Evolutionary conservation across 2,797 vertebrate species (phyloP).

Genomic region (Iguana delicatissima): DNA sequence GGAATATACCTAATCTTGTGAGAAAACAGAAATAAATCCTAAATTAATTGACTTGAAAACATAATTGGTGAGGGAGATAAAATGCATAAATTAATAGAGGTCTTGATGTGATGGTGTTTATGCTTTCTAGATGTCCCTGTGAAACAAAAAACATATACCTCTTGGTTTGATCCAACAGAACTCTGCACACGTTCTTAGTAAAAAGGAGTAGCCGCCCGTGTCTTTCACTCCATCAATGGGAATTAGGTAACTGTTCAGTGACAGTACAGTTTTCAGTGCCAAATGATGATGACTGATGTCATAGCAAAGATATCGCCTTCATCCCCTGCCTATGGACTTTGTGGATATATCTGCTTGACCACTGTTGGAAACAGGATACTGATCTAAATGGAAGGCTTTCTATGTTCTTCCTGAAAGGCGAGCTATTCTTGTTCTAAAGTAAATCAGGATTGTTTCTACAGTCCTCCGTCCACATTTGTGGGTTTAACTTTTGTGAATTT

Average conservation of each 20-base stretch:
- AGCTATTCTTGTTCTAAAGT: neutral
- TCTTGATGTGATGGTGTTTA: neutral
- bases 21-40: neutral
- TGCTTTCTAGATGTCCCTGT: neutral
- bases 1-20: too few relatives aligned
- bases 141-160: neutral
- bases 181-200: neutral
- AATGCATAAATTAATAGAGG: neutral
- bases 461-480: too few relatives aligned
- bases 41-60: neutral
- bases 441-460: neutral
- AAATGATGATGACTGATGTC: neutral
- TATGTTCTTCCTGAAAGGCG: neutral
- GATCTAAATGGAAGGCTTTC: too few relatives aligned
- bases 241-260: neutral
- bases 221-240: neutral
- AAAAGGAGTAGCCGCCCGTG: neutral
- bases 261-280: neutral
- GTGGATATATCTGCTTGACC: too few relatives aligned
- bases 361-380: too few relatives aligned
- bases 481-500: too few relatives aligned
- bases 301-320: neutral
- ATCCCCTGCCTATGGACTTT: too few relatives aligned
- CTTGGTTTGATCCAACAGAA: neutral
- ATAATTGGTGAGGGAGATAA: neutral